Conservation (phyloP, 1,140 invertebrate species). For the Mamestra configurata region DNA sequence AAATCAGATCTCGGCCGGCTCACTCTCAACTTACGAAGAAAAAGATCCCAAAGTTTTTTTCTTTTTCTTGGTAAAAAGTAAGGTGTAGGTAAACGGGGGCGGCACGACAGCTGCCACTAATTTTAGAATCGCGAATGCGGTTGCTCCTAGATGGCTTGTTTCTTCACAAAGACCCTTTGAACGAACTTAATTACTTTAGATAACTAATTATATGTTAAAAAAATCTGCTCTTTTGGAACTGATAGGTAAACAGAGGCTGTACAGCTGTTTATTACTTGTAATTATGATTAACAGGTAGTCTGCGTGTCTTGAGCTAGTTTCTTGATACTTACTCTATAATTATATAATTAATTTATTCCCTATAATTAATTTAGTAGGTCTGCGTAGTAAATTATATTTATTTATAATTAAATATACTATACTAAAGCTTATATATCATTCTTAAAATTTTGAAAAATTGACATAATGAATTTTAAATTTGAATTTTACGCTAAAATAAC, state of each 20-base stretch:
- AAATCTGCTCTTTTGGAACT: neutral
- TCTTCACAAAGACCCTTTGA: constrained; percentile 49
- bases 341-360: too few species aligned
- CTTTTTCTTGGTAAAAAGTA: constrained; percentile 65
- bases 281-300: neutral
- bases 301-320: neutral
- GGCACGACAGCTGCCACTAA: constrained; percentile 64
- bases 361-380: too few species aligned
- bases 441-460: too few species aligned
- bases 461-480: too few species aligned
- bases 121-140: constrained; percentile 62
- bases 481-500: too few species aligned
- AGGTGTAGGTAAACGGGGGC: constrained; percentile 60
- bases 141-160: constrained; percentile 47
- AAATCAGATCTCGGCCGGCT: constrained; percentile 74
- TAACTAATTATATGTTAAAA: constrained; percentile 51
- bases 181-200: constrained; percentile 45
- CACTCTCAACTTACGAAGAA: constrained; percentile 58
- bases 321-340: neutral
- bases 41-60: constrained; percentile 61
- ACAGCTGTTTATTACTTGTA: constrained; percentile 13
- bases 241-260: constrained; percentile 21
- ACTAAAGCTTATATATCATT: too few species aligned
- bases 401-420: too few species aligned
- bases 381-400: too few species aligned